Evolutionary conservation across 2,113 vertebrate genomes (phyloP), one percentile per base, ranked within the genome.

Genomic region (Silurus meridionalis): DNA sequence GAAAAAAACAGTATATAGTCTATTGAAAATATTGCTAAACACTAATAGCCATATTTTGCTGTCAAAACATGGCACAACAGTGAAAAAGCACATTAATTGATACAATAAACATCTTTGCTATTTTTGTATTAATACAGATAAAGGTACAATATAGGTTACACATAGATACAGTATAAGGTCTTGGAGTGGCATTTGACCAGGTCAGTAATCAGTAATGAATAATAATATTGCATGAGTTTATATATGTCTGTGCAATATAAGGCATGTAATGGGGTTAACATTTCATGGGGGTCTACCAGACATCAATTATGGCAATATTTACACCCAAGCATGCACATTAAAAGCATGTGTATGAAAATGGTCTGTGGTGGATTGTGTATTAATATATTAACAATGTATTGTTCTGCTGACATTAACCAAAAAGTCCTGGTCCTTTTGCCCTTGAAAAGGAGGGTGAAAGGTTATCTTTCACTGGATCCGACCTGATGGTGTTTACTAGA

Each of bases 401-500:
- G 48, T 48, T 58, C 46, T 85, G 15, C 25, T 80, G 58, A 61
- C 52, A 23, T 81, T 28, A 72, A 19, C 5, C 28, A 21, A 72
- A 37, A 71, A 25, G 13, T 55, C 13, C 8, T 23, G 60, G 50
- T 78, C 17, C 37, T 69, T 86, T 90, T 89, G 87, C 75, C 93
- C 92, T 93, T 94, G 90, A 86, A 69, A n/a, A 85, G 69, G 74
- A 87, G 88, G 37, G 63, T 3, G 5, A 88, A 46, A 86, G 88
- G 80, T 91, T 91, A 93, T 92, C 85, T 88, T 90, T 92, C 90
- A 86, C 74, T 78, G 61, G 82, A 61, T 83, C 66, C 75, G 61
- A 79, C 90, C 92, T 90, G 92, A 91, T 94, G 91, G 92, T 94
- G 92, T 93, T 94, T 94, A 92, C 90, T 89, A 87, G 90, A 80